A percentile compares a stretch with the other conserved stretches of the same genome.
phyloP scores from a whole-genome alignment of 2,888 invertebrate genomes.

The Mesopsocus fuscifrons region DNA sequence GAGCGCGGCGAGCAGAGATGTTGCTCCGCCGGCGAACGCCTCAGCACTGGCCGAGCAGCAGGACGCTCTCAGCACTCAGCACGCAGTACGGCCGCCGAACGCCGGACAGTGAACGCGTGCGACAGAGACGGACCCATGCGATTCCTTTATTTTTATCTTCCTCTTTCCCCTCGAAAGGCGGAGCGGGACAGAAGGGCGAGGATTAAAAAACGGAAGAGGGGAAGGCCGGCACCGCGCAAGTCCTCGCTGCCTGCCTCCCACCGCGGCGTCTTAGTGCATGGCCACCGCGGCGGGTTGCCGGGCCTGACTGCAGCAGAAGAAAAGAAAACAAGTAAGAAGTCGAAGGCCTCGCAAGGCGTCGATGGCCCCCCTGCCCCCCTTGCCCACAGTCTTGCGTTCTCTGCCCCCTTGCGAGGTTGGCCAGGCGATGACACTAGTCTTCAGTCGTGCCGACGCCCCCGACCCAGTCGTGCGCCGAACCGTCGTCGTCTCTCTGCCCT shows the following conservation, averaged over 20 bases:
- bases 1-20: too few relatives aligned
- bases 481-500: too few relatives aligned
- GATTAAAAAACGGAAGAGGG: slow-evolving; percentile 8
- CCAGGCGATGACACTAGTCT: background rate
- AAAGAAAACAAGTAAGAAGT: slow-evolving; percentile 9
- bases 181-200: slow-evolving; percentile 2
- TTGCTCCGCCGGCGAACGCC: too few relatives aligned
- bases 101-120: background rate
- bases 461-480: too few relatives aligned
- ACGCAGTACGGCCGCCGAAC: background rate
- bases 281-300: background rate
- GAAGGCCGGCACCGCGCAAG: slow-evolving; percentile 4
- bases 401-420: background rate
- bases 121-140: slow-evolving; percentile 4
- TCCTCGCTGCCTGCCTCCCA: slow-evolving; percentile 2
- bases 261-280: slow-evolving; percentile 6
- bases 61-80: too few relatives aligned
- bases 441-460: too few relatives aligned
- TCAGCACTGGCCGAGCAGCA: too few relatives aligned
- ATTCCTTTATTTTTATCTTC: slow-evolving; percentile 9
- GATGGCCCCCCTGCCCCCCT: slow-evolving; percentile 4
- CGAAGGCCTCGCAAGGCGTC: slow-evolving; percentile 3
- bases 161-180: slow-evolving; percentile 7
- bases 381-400: background rate
- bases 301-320: slow-evolving; percentile 7